These are phyloP conservation scores for Parnassius apollo DNA, from an alignment of 2,888 invertebrate genomes.

Conservation along the genomic window DNA sequence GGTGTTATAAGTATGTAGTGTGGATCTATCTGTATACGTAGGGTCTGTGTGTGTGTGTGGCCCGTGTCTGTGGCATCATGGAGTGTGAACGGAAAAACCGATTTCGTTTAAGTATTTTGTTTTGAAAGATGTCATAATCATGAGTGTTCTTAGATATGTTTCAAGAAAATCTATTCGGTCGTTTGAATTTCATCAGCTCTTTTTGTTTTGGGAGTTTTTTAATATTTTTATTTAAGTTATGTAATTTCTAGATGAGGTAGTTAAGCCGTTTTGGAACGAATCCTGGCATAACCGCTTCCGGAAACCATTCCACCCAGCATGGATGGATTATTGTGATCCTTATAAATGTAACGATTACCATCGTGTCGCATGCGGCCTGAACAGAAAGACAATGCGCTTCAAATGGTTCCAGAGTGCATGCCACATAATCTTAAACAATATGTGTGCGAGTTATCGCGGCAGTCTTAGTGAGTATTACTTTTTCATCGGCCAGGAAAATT, in stretches of 20 bases:
- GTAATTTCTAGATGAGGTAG: background rate
- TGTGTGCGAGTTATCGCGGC: slow-evolving; percentile 50
- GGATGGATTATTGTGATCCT: slow-evolving; percentile 66
- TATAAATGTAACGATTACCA: slow-evolving; percentile 61
- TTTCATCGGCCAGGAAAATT: background rate
- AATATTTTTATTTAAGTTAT: too few relatives aligned
- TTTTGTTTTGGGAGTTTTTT: too few relatives aligned
- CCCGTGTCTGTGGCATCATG: too few relatives aligned
- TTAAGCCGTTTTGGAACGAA: slow-evolving; percentile 45
- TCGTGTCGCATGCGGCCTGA: slow-evolving; percentile 49
- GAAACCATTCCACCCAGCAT: slow-evolving; percentile 39
- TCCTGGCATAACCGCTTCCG: slow-evolving; percentile 32
- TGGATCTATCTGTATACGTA: too few relatives aligned
- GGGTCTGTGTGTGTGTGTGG: too few relatives aligned
- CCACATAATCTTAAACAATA: slow-evolving; percentile 56
- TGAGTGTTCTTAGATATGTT: too few relatives aligned
- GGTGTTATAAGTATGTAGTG: too few relatives aligned
- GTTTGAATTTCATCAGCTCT: too few relatives aligned
- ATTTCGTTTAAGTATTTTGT: too few relatives aligned
- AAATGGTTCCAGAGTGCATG: slow-evolving; percentile 64
- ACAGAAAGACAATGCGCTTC: slow-evolving; percentile 47
- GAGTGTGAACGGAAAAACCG: too few relatives aligned
- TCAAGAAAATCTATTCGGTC: too few relatives aligned
- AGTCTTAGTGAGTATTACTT: slow-evolving; percentile 46
- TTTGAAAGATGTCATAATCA: too few relatives aligned